phyloP scores from a whole-genome alignment of 2,888 invertebrate genomes.

The Microplitis manilae region DNA sequence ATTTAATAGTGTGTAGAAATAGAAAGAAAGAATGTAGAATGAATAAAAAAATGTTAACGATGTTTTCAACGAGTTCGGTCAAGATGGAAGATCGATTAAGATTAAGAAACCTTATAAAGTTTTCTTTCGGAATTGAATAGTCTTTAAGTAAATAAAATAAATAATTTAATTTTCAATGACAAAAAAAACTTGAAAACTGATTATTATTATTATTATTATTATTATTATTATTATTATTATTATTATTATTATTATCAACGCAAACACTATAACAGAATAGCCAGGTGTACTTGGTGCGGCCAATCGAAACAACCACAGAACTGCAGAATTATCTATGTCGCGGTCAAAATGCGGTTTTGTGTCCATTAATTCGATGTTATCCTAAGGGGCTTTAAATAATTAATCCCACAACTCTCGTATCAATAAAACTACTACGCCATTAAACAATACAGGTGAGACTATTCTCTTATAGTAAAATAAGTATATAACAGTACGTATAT shows the following conservation, averaged over 20 bases:
- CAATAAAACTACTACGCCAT: conserved; percentile 37
- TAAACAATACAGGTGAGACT: no score
- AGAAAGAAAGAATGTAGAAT: neutral
- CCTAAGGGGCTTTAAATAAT: conserved; percentile 64
- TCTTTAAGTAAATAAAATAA: conserved; percentile 54
- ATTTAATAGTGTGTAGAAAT: neutral
- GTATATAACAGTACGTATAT: no score
- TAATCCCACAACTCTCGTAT: conserved; percentile 55
- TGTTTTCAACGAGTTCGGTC: conserved; percentile 31
- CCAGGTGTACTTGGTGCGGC: conserved; percentile 40
- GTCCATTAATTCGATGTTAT: conserved; percentile 65
- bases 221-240: no score
- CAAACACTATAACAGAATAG: no score
- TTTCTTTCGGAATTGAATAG: conserved; percentile 53
- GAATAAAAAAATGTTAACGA: conserved; percentile 20
- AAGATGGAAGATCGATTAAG: conserved; percentile 60
- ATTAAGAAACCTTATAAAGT: conserved; percentile 57
- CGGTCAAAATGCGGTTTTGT: conserved; percentile 60
- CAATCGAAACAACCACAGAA: conserved; percentile 55
- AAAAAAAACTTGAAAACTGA: no score
- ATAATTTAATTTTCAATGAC: conserved; percentile 60
- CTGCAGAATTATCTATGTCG: conserved; percentile 63
- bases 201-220: no score
- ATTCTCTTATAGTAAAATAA: no score
- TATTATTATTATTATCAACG: no score